Evolutionary conservation across 2,888 invertebrate species (phyloP).

Genomic region (Notodonta ziczac): DNA sequence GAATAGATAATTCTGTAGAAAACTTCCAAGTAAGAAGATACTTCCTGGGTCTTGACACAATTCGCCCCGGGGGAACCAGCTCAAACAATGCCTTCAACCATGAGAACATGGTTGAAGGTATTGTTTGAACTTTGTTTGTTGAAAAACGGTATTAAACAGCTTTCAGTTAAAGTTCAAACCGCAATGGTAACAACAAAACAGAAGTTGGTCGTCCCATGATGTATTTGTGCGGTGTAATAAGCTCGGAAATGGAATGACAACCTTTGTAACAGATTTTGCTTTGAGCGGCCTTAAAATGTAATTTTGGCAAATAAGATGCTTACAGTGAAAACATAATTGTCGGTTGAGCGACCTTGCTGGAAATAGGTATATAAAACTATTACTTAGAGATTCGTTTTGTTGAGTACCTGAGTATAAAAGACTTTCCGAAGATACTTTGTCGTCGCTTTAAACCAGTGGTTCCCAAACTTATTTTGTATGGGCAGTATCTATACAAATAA

Average conservation of each 20-base stretch:
- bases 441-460: too few species aligned
- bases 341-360: too few species aligned
- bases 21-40: constrained; percentile 1
- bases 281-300: too few species aligned
- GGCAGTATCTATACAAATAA: too few species aligned
- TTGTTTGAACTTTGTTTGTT: constrained; percentile 26
- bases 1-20: too few species aligned
- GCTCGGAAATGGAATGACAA: too few species aligned
- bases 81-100: constrained; percentile 20
- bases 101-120: constrained; percentile 23
- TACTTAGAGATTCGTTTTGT: too few species aligned
- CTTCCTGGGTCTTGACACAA: constrained; percentile 16
- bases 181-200: constrained; percentile 16
- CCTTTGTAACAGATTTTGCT: too few species aligned
- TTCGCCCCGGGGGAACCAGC: constrained; percentile 11
- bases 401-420: too few species aligned
- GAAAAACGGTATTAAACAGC: constrained; percentile 33
- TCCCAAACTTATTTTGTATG: too few species aligned
- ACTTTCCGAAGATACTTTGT: too few species aligned
- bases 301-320: neutral
- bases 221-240: constrained; percentile 6
- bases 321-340: neutral
- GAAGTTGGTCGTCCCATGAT: constrained; percentile 8
- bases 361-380: too few species aligned
- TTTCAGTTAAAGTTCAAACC: constrained; percentile 25